A percentile compares a stretch with the other conserved stretches of the same genome.
phyloP scores from a whole-genome alignment of 2,888 invertebrate genomes.

The Neoitamus cyanurus region DNA sequence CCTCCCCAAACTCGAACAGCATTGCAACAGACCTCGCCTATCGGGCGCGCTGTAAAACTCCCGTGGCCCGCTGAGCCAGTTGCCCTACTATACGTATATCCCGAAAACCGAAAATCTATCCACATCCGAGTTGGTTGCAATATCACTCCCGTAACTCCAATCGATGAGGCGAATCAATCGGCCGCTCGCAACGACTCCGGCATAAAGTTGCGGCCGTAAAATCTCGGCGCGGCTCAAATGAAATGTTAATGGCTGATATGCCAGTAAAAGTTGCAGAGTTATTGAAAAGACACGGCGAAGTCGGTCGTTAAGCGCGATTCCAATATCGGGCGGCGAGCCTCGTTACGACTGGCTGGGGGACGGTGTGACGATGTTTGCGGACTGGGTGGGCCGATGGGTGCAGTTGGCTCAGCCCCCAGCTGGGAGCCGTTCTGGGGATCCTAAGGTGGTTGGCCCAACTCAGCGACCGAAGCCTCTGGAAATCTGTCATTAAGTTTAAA shows the following conservation, averaged over 20 bases:
- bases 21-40: not conserved
- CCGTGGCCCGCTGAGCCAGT: not conserved
- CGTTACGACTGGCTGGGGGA: not conserved
- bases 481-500: not conserved
- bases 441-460: not conserved
- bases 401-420: no score
- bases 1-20: not conserved
- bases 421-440: not conserved
- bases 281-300: constrained; percentile 13
- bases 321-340: not conserved
- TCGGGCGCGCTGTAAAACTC: not conserved
- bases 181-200: not conserved
- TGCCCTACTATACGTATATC: not conserved
- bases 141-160: not conserved
- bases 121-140: not conserved
- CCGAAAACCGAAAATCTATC: not conserved
- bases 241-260: constrained; percentile 25
- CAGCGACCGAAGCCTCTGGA: not conserved
- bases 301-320: not conserved
- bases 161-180: constrained; percentile 8
- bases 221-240: not conserved
- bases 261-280: constrained; percentile 14
- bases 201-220: constrained; percentile 12
- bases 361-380: not conserved
- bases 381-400: not conserved